phyloP scores from a whole-genome alignment of 2,888 invertebrate species.

The Nomada ruficornis region DNA sequence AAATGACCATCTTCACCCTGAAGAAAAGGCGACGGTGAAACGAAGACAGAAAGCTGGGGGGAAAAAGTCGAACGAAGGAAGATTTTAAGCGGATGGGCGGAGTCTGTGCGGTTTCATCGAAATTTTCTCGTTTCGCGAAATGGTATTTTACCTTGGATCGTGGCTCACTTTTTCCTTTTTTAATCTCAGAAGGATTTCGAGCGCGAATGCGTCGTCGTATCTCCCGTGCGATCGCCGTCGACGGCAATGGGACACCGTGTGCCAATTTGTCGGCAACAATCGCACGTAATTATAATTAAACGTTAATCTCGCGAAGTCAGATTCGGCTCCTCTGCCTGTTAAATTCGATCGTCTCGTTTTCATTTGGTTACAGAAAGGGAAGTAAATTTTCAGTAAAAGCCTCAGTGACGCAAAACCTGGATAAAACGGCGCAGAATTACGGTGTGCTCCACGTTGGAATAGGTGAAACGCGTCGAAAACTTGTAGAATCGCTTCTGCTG shows the following conservation, averaged over 20 bases:
- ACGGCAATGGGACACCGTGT: slow-evolving; percentile 56
- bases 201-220: slow-evolving; percentile 22
- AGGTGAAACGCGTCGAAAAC: slow-evolving; percentile 35
- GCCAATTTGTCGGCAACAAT: slow-evolving; percentile 67
- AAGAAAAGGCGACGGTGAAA: background rate
- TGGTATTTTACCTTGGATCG: background rate
- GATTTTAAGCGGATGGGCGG: background rate
- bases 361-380: slow-evolving; percentile 10
- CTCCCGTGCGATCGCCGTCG: slow-evolving; percentile 49
- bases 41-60: background rate
- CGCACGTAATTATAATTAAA: slow-evolving; percentile 73
- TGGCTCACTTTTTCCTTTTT: background rate
- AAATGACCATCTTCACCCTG: slow-evolving; percentile 22
- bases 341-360: slow-evolving; percentile 49
- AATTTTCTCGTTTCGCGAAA: slow-evolving; percentile 17
- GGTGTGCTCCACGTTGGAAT: slow-evolving; percentile 21
- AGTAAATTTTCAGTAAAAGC: background rate
- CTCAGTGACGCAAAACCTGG: no score
- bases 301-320: slow-evolving; percentile 65
- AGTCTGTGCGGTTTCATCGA: slow-evolving; percentile 9
- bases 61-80: background rate
- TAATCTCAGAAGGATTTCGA: slow-evolving; percentile 47
- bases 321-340: slow-evolving; percentile 29
- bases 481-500: slow-evolving; percentile 3
- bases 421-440: background rate